Evolutionary conservation across 1,140 invertebrate species (phyloP).

Genomic region (Pseudomyrmex dendroicus): DNA sequence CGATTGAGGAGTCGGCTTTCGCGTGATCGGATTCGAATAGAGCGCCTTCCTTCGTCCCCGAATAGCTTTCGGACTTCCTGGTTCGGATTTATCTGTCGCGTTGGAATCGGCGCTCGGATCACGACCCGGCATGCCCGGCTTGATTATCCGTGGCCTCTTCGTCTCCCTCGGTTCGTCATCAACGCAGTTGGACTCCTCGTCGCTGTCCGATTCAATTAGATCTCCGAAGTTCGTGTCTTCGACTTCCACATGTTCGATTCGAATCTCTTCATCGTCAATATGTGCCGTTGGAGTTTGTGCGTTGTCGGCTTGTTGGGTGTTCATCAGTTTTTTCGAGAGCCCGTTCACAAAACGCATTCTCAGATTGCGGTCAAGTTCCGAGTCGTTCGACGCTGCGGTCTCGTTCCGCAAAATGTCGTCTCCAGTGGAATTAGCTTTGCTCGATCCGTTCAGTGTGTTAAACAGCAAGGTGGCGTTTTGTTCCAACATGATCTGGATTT

Average conservation of each 20-base stretch:
- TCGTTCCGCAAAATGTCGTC: slow-evolving; percentile 88
- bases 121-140: slow-evolving; percentile 76
- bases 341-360: slow-evolving; percentile 81
- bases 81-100: slow-evolving; percentile 76
- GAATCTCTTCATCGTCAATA: neutral
- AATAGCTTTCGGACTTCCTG: slow-evolving; percentile 87
- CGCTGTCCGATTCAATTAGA: slow-evolving; percentile 70
- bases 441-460: slow-evolving; percentile 84
- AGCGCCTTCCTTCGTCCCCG: slow-evolving; percentile 91
- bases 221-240: slow-evolving; percentile 38
- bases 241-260: slow-evolving; percentile 14
- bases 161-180: slow-evolving; percentile 86
- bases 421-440: slow-evolving; percentile 73
- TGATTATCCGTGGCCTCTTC: slow-evolving; percentile 84
- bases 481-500: slow-evolving; percentile 84
- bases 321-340: slow-evolving; percentile 72
- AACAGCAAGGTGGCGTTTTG: slow-evolving; percentile 87
- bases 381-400: slow-evolving; percentile 89
- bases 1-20: slow-evolving; percentile 79
- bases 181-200: slow-evolving; percentile 75
- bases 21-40: slow-evolving; percentile 84
- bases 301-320: slow-evolving; percentile 29
- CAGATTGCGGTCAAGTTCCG: slow-evolving; percentile 84
- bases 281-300: neutral
- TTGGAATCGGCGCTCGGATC: slow-evolving; percentile 80